Base-by-base conservation (phyloP, 1,140 invertebrate species). In the Babylonia areolata region DNA sequence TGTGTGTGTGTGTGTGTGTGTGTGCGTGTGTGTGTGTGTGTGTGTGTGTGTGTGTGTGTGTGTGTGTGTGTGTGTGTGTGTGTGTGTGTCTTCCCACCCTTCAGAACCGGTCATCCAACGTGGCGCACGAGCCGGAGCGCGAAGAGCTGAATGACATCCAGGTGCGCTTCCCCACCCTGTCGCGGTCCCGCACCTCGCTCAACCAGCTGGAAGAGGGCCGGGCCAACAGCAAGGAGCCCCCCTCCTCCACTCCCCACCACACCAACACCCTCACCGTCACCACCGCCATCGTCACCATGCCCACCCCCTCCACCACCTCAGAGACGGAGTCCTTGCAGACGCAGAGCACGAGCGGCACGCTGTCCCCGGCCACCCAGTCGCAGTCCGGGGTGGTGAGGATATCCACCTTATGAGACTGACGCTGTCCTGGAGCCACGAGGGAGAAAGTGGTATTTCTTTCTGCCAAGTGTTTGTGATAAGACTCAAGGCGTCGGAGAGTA, bases 61-160 rank as follows among this genome's bases (percentile, higher is more conserved):
- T n/a, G n/a, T n/a, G n/a, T n/a, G n/a, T n/a, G n/a, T n/a, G n/a
- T n/a, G n/a, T n/a, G n/a, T n/a, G n/a, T n/a, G n/a, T n/a, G 33
- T 9, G 37, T 77, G 35, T 78, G 17, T 83, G 58, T 86, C 33
- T 69, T 3, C 17, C 73, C 75, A 75, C 46, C 85, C 85, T 81
- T 89, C 92, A 94, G 92, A 87, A 93, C 93, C 58, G 92, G 92
- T 88, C 91, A 86, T 85, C 90, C 37, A 84, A 33, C 78, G 85
- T 85, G 88, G 77, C 90, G 85, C 51, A 92, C 73, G 93, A 93
- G 31, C 90, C 91, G 42, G 93, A 92, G 33, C 93, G 94, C n/a
- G 95, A 95, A 86, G 95, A 95, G 86, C 88, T 95, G 77, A 95
- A 95, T 87, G 95, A 95, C 88, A 94, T 95, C 80, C 95, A 95